Conservation (phyloP, 2,113 vertebrate species). For the Tautogolabrus adspersus region DNA sequence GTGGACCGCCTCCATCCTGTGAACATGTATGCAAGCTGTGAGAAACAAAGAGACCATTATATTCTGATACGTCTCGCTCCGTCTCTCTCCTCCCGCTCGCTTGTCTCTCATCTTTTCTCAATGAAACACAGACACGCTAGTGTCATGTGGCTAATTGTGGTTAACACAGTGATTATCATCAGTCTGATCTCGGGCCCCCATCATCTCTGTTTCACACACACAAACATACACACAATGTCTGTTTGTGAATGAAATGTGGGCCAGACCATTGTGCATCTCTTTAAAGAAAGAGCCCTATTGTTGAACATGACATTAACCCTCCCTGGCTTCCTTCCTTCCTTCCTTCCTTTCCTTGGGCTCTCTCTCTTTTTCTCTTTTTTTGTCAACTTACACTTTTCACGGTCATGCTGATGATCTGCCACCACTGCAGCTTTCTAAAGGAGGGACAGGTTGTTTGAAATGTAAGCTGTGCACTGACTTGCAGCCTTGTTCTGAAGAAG, state of each 20-base stretch:
- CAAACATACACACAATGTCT: conserved; percentile 1
- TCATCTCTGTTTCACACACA: conserved; percentile 18
- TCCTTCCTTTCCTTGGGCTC: conserved; percentile 1
- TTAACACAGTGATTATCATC: conserved; percentile 20
- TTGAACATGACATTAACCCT: conserved; percentile 22
- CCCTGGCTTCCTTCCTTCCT: conserved; percentile 17
- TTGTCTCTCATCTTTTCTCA: conserved; percentile 26
- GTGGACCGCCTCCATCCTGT: conserved; percentile 6
- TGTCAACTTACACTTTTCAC: conserved; percentile 3
- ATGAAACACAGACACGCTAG: conserved; percentile 36
- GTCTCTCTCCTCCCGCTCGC: not conserved
- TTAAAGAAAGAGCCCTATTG: conserved; percentile 62
- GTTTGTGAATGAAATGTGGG: conserved; percentile 60
- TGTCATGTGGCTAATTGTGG: conserved; percentile 47
- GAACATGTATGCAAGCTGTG: conserved; percentile 18
- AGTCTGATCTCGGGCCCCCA: conserved; percentile 29
- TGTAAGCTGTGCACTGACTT: not conserved
- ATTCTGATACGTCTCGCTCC: conserved; percentile 3
- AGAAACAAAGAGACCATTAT: conserved; percentile 45
- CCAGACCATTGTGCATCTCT: conserved; percentile 60
- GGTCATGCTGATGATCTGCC: not conserved
- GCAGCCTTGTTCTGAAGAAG: not conserved
- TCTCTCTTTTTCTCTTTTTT: conserved; percentile 8
- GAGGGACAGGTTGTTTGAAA: not conserved
- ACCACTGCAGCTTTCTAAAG: not conserved